Evolutionary conservation across 2,113 vertebrate genomes (phyloP), one percentile per base, ranked within the genome.

Genomic region (Parus major): DNA sequence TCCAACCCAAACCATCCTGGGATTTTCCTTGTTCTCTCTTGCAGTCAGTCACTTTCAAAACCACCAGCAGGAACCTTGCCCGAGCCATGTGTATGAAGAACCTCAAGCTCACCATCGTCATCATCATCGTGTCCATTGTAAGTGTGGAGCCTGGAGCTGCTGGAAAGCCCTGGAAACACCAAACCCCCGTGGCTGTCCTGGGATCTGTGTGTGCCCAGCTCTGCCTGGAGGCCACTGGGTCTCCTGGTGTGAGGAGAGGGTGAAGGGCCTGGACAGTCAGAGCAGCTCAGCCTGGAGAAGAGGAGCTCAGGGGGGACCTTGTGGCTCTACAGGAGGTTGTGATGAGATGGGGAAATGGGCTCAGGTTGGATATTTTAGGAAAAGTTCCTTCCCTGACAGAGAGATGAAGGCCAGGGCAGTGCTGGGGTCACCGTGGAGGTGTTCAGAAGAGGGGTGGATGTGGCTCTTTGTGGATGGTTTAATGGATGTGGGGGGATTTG

Each of bases 41-140:
- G 33, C 85, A 99, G 99, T 99, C 99, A 7, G 99, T 99, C 87
- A 99, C 99, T 76, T 99, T 99, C 96, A 99, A 99, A 98, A 99
- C 99, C 20, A 99, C 99, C 60, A 99, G 99, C 97, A 98, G 99
- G 97, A 99, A 99, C 97, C 98, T 99, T 59, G 99, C 99, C 22
- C 97, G 99, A 88, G 99, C 99, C 95, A 99, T 99, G 99, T 99
- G 99, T 93, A 99, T 99, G 99, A 99, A 99, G 98, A 99, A 99
- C 97, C 98, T 99, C 95, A 99, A 99, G 97, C 97, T 99, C 52
- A 99, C 99, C 71, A 59, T 99, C n/a, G 98, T 99, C 78, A 93
- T 99, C 81, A 97, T 98, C 93, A 86, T 99, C 5, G 98, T 98
- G 55, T 97, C 97, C 24, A 96, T 99, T 93, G 98, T 99, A 91